phyloP scores from a whole-genome alignment of 2,888 invertebrate genomes.

The Troilus luridus region DNA sequence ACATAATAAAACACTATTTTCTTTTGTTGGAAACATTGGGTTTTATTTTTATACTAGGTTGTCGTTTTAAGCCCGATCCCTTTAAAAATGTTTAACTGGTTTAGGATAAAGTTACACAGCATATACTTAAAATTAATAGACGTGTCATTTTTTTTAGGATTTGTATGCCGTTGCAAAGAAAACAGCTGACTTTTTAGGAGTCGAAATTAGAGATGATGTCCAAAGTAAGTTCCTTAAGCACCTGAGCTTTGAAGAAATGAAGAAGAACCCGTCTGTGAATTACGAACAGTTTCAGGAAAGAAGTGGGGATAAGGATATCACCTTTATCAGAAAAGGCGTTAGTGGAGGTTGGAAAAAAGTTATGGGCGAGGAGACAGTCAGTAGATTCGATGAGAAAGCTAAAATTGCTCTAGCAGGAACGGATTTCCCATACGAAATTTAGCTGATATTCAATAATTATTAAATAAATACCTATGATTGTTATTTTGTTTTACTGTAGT shows the following conservation, averaged over 20 bases:
- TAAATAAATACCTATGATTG: not conserved
- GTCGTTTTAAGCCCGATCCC: too few relatives aligned
- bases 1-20: too few relatives aligned
- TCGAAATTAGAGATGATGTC: conserved; percentile 68
- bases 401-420: conserved; percentile 58
- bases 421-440: conserved; percentile 59
- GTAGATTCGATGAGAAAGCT: conserved; percentile 68
- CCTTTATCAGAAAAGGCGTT: conserved; percentile 72
- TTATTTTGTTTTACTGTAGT: too few relatives aligned
- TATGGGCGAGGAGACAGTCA: conserved; percentile 65
- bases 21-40: too few relatives aligned
- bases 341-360: conserved; percentile 69
- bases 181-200: conserved; percentile 70
- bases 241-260: conserved; percentile 74
- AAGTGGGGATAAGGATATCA: conserved; percentile 66
- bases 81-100: too few relatives aligned
- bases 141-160: conserved; percentile 67
- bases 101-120: too few relatives aligned
- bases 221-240: conserved; percentile 69
- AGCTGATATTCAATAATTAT: not conserved
- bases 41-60: too few relatives aligned
- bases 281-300: conserved; percentile 69
- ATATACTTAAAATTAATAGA: conserved; percentile 9
- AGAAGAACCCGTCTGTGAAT: conserved; percentile 75
- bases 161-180: conserved; percentile 69